Base-by-base conservation (phyloP, 2,797 vertebrate genomes). In the Bovichtus variegatus region DNA sequence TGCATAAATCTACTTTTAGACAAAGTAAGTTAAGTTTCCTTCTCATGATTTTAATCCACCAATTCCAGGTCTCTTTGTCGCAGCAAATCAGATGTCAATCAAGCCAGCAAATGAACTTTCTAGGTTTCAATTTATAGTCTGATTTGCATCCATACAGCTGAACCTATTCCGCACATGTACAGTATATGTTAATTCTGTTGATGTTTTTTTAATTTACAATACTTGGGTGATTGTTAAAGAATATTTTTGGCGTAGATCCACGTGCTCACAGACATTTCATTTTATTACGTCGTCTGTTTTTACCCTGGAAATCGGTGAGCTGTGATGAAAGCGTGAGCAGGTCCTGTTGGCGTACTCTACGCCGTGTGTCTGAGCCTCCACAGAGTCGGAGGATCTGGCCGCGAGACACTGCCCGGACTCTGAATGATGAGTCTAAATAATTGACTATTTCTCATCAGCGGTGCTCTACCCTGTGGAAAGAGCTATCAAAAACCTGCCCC, bases 361-460 rank as follows among this genome's bases (percentile, higher is more conserved):
- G 29, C 80, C 2, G 51, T 47, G 62, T 61, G 31, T 71, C 49
- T 69, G 60, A 2, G 50, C 19, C 31, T 12, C 23, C n/a, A 3
- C 41, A 3, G 62, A 43, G 43, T 81, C 66, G 62, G 25, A 63
- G 46, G 46, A 25, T 78, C 47, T 47, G 74, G 31, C 78, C 82
- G 71, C 3, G 47, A 80, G 73, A 78, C 43, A 16, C 53, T 1
- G 18, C 19, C 38, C 75, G 53, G 59, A 73, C 78, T 76, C 73
- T 41, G 57, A 74, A 76, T 59, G 47, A 86, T 51, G 59, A 81
- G 16, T 82, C 41, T 86, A 69, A 90, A 91, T 91, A 87, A 92
- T 87, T 80, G 54, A 89, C 61, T 38, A 1, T 54, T 60, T 72
- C 72, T 76, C 41, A 74, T 82, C 63, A 51, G 57, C 23, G 71